Evolutionary conservation across 2,888 invertebrate genomes (phyloP).

Genomic region (Calephelis perditalis): DNA sequence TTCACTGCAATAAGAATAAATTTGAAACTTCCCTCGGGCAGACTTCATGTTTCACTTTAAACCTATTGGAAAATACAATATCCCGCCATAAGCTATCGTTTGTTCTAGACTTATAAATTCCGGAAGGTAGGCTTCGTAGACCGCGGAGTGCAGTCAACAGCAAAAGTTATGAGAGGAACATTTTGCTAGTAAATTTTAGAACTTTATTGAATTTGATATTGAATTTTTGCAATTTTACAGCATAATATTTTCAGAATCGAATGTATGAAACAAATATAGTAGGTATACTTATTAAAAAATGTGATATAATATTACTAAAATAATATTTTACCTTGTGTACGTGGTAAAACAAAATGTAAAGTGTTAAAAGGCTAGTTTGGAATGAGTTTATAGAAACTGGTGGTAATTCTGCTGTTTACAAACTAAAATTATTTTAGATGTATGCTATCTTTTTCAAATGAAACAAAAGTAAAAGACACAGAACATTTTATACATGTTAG

Average conservation of each 20-base stretch:
- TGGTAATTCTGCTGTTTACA: too few species aligned
- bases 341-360: too few species aligned
- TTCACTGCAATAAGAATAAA: conserved; percentile 4
- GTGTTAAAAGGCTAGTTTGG: too few species aligned
- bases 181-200: conserved; percentile 7
- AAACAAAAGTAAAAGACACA: too few species aligned
- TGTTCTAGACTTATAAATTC: conserved; percentile 54
- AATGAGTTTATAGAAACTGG: too few species aligned
- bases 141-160: conserved; percentile 2
- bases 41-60: conserved; percentile 29
- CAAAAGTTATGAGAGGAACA: conserved; percentile 8
- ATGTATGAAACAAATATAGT: too few species aligned
- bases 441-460: too few species aligned
- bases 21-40: conserved; percentile 2
- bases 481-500: too few species aligned
- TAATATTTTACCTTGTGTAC: too few species aligned
- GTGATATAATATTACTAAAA: too few species aligned
- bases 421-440: too few species aligned
- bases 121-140: conserved; percentile 38
- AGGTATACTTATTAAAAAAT: too few species aligned
- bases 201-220: conserved; percentile 15
- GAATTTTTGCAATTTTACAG: background rate
- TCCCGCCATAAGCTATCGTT: conserved; percentile 51
- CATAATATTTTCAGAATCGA: background rate
- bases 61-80: conserved; percentile 37